phyloP scores from a whole-genome alignment of 2,888 invertebrate species.

The Phania funesta region DNA sequence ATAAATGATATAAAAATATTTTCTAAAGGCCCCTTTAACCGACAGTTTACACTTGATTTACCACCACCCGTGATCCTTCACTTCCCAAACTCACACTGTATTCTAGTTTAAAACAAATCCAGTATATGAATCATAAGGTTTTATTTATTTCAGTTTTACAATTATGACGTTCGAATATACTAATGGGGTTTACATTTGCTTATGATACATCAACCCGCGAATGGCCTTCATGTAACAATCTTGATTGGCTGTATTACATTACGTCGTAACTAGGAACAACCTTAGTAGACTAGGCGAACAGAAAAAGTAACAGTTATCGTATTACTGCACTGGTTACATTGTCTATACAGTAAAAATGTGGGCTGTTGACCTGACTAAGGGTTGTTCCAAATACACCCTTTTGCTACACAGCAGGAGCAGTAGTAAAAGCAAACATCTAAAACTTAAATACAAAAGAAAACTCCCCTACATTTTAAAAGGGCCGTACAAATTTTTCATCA shows the following conservation, averaged over 20 bases:
- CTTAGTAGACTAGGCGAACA: conserved; percentile 78
- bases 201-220: conserved; percentile 41
- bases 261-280: conserved; percentile 81
- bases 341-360: conserved; percentile 31
- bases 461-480: conserved; percentile 61
- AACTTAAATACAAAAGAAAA: conserved; percentile 39
- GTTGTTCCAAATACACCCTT: conserved; percentile 60
- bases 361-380: conserved; percentile 64
- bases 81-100: not conserved
- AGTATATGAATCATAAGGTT: conserved; percentile 34
- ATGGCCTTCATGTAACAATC: conserved; percentile 66
- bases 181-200: conserved; percentile 42
- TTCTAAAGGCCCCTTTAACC: not conserved
- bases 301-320: conserved; percentile 40
- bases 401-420: not conserved
- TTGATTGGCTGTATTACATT: conserved; percentile 75
- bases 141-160: conserved; percentile 28
- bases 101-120: not conserved
- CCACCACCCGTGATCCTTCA: not conserved
- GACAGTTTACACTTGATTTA: not conserved
- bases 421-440: not conserved
- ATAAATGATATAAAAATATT: too few species aligned
- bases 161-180: conserved; percentile 24
- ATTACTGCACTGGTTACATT: conserved; percentile 64
- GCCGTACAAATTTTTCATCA: conserved; percentile 49